Evolutionary conservation across 35 echinoderm and acorn worm species (phyloP), one percentile per base, ranked within the genome.

Genomic region (Strongylocentrotus purpuratus): DNA sequence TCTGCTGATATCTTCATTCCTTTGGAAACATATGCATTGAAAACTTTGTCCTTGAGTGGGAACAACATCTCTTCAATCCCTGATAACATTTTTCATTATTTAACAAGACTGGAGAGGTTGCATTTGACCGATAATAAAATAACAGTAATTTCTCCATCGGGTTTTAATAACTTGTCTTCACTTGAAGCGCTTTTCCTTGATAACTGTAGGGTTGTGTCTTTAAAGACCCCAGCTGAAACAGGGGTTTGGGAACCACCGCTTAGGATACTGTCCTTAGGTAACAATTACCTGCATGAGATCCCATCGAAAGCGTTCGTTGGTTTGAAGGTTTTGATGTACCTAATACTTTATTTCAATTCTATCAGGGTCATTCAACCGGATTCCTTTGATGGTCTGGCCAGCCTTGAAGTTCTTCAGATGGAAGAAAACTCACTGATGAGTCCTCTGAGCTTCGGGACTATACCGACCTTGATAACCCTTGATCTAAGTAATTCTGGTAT

Each of bases 101-200:
- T 93, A 9, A 58, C 48, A 58, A 47, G 91, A 31, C 14, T 93
- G 13, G 14, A 22, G 20, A 32, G 10, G 20, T 46, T 93, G 31
- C 28, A 13, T 31, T 46, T 93, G 45, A 31, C 48, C 11, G 31
- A 10, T 31, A 93, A 93, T 93, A 47, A 17, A 11, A 47, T 93
- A 48, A 2, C 17, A 31, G 46, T 58, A 25, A 93, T 93, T 31
- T 50, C 45, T 58, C 48, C 48, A 5, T 6, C 10, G 10, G 48
- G 33, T 31, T 93, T 93, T 93, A 55, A 47, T 32, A 93, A 93
- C 91, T 52, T 93, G 47, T 46, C 91, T 5, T 93, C 46, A n/a
- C 10, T 58, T 11, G 1, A 32, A 31, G 9, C 14, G 13, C 48
- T 93, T 31, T 4, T 58, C 48, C 33, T 93, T 47, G 91, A 33